Percentiles rank a stretch among this genome's conserved stretches.
Conservation (phyloP, 2,113 vertebrate species). For the Cyprinus carpio region DNA sequence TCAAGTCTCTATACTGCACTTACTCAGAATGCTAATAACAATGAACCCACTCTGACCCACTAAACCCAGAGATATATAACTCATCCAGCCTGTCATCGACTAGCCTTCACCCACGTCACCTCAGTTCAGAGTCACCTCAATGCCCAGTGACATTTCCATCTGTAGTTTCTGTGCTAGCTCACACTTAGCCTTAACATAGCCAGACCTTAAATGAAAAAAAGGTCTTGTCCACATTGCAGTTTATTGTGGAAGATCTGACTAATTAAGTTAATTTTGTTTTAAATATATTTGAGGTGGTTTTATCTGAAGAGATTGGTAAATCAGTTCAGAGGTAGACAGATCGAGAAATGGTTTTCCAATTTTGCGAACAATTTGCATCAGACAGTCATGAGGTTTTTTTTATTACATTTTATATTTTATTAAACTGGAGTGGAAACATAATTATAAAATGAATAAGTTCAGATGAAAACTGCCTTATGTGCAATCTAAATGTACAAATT, state of each 20-base stretch:
- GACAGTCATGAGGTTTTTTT: too few relatives aligned
- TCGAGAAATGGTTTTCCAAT: too few relatives aligned
- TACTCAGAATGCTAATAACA: slow-evolving; percentile 5
- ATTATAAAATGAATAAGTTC: not conserved
- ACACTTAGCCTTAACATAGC: not conserved
- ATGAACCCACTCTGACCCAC: slow-evolving; percentile 5
- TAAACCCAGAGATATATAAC: slow-evolving; percentile 4
- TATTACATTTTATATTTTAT: not conserved
- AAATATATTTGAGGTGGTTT: not conserved
- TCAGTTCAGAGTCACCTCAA: slow-evolving; percentile 2
- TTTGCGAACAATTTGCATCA: too few relatives aligned
- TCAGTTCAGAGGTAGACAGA: not conserved
- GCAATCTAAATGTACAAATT: not conserved
- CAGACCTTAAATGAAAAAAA: not conserved
- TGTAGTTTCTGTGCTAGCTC: not conserved
- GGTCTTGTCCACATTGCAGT: too few relatives aligned
- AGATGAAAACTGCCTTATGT: not conserved
- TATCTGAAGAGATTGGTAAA: not conserved
- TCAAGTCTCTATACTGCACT: not conserved
- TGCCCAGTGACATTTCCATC: not conserved
- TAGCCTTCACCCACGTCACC: not conserved
- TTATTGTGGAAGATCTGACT: not conserved
- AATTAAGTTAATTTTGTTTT: not conserved
- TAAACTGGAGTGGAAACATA: too few relatives aligned
- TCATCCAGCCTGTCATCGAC: slow-evolving; percentile 10